Evolutionary conservation across 2,797 vertebrate genomes (phyloP).

Genomic region (Anisognathus igniventris): DNA sequence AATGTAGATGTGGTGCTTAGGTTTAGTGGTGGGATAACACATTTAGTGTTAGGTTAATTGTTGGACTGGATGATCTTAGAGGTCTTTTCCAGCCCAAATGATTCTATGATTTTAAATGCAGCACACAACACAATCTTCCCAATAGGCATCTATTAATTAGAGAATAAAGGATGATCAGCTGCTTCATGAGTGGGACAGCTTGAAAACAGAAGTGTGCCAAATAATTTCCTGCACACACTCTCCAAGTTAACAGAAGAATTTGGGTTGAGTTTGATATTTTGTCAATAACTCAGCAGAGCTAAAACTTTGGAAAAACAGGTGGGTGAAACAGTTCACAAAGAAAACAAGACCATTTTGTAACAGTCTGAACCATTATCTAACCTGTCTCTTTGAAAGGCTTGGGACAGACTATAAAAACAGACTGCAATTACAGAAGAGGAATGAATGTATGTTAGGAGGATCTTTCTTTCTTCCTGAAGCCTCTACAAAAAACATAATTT

Average conservation of each 20-base stretch:
- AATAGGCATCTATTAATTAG: neutral
- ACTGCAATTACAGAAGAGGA: neutral
- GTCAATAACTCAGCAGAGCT: neutral
- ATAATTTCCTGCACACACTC: neutral
- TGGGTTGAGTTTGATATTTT: neutral
- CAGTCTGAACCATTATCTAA: neutral
- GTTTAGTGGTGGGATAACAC: neutral
- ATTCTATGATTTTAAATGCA: neutral
- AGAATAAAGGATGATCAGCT: neutral
- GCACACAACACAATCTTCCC: neutral
- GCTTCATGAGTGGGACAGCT: neutral
- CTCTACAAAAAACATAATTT: constrained; percentile 21
- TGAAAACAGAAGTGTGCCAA: neutral
- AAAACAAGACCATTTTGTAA: neutral
- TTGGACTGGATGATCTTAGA: neutral
- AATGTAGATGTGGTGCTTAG: neutral
- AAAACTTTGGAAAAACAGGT: constrained; percentile 1
- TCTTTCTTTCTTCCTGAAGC: neutral
- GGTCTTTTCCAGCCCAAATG: neutral
- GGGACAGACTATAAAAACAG: neutral
- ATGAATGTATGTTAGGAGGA: neutral
- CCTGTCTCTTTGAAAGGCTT: neutral
- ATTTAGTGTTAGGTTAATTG: neutral
- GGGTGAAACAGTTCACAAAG: neutral
- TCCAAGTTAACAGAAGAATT: neutral